Base-by-base conservation (phyloP, 2,888 invertebrate genomes). In the Pilophorus perplexus region DNA sequence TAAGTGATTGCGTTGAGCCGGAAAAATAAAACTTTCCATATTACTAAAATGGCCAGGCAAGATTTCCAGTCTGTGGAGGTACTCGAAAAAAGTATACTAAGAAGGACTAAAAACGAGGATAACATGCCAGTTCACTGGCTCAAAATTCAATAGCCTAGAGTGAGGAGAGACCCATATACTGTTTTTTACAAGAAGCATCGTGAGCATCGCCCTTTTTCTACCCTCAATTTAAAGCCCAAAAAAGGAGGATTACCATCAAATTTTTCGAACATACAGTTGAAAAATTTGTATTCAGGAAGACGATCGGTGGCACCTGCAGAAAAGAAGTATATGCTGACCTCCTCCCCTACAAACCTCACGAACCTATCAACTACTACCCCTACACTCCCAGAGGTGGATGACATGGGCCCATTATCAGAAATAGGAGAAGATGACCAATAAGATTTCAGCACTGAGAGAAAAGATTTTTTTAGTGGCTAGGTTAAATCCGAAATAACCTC, bases 91-190 rank as follows among this genome's bases (percentile, higher is more conserved):
- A 10, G 37, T 6, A 33, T 33, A 33, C 6, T 10, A 10, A 33
- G 37, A 33, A 33, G 37, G 37, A 33, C 37, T 16, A 42, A 42
- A 14, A 42, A 42, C 20, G 42, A 14, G 42, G 20, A 14, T 20
- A 42, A 42, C 42, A 16, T n/a, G 16, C 18, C 42, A 18, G 42
- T 42, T 42, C 16, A 42, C 23, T 48, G 48, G 48, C 10, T 48
- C 18, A 48, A 48, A 48, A 48, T 48, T 48, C 48, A 48, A 48
- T 48, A 25, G 48, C 2, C 23, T 23, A 20, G 48, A 25, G 20
- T 48, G n/a, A 18, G n/a, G 23, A 48, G 23, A 48, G 48, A 48
- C 14, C 48, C 48, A 14, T 25, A 48, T 25, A 48, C 48, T 48
- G 22, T 48, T 20, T 48, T 23, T 10, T 48, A 48, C n/a, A 42